phyloP scores from a whole-genome alignment of 2,113 vertebrate genomes.

The Rhineura floridana region DNA sequence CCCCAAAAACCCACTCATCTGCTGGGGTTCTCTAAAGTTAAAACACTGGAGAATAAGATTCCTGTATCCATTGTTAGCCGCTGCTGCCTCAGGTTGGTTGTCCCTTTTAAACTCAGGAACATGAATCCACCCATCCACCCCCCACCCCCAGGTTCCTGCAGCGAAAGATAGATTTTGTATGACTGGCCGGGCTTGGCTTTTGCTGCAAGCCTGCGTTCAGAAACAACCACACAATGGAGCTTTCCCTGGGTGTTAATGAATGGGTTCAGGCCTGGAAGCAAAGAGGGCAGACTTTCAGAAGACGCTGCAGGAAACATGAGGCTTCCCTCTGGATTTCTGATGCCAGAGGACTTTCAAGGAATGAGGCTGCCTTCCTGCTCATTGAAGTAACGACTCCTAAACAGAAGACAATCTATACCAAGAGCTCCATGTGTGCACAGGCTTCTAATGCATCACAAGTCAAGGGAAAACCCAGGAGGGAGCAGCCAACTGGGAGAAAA shows the following conservation, averaged over 20 bases:
- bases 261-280: background rate
- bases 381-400: background rate
- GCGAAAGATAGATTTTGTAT: background rate
- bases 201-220: background rate
- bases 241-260: background rate
- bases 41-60: background rate
- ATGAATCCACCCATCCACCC: no score
- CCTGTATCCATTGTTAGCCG: no score
- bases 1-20: background rate
- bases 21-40: background rate
- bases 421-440: background rate
- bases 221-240: background rate
- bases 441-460: background rate
- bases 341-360: no score
- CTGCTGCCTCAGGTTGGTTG: background rate
- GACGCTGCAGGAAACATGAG: background rate
- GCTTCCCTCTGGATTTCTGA: no score
- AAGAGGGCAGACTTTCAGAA: background rate
- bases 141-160: fast-evolving
- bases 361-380: background rate
- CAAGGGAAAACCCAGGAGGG: background rate
- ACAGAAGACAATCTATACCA: background rate
- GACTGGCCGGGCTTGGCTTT: fast-evolving
- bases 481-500: background rate
- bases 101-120: background rate